Evolutionary conservation across 2,113 vertebrate species (phyloP).

Genomic region (Furnarius figulus): DNA sequence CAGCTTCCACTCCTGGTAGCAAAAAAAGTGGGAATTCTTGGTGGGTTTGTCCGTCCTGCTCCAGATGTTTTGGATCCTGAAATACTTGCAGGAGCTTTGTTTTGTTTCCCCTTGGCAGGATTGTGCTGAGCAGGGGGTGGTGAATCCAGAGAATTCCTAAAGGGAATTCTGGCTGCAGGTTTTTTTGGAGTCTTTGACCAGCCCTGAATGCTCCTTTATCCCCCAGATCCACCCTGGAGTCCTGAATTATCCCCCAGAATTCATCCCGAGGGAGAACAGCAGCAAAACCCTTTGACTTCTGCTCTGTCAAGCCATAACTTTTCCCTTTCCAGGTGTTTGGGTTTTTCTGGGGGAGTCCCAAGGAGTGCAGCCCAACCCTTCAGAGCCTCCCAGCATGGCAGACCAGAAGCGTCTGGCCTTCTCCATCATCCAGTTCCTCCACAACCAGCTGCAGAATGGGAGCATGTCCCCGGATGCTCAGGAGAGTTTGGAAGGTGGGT

Average conservation of each 20-base stretch:
- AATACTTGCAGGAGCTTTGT: fast-evolving
- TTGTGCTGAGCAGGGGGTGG: neutral
- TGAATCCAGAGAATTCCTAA: neutral
- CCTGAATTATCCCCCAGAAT: fast-evolving
- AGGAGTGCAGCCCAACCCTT: neutral
- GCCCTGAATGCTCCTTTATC: neutral
- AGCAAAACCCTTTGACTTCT: neutral
- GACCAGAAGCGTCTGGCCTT: conserved; percentile 91
- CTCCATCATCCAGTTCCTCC: conserved; percentile 93
- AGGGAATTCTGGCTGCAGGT: neutral
- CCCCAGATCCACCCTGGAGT: neutral
- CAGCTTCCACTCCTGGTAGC: fast-evolving
- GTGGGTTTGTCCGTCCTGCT: fast-evolving
- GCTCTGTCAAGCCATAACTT: fast-evolving
- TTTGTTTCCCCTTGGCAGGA: neutral
- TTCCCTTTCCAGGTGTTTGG: neutral
- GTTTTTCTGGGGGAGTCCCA: neutral
- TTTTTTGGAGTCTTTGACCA: neutral
- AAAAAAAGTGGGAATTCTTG: fast-evolving
- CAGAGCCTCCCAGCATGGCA: conserved; percentile 77
- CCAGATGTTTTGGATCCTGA: fast-evolving
- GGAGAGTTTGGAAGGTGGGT: conserved; percentile 94
- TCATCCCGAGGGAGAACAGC: fast-evolving
- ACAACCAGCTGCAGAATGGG: conserved; percentile 85
- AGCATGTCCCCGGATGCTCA: conserved; percentile 86